Percentiles rank a stretch among this genome's conserved stretches.
phyloP scores from a whole-genome alignment of 2,888 invertebrate species.

The Hymenopus coronatus region DNA sequence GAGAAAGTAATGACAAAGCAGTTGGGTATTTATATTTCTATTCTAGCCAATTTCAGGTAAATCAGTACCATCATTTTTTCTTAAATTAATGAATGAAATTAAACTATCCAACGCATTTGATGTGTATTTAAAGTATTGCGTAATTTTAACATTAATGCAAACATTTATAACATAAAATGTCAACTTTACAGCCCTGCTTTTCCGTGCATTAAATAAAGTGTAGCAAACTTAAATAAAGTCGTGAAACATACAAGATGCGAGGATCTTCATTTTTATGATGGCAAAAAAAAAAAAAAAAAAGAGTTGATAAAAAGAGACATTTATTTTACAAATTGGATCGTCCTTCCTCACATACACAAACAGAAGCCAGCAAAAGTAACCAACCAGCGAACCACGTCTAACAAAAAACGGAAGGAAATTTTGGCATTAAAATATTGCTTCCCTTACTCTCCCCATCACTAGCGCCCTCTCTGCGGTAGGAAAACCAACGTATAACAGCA shows the following conservation, averaged over 20 bases:
- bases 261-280: neutral
- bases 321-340: constrained; percentile 21
- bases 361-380: neutral
- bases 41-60: too few species aligned
- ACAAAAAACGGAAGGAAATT: constrained; percentile 29
- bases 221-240: too few species aligned
- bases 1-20: too few species aligned
- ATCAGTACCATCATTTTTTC: too few species aligned
- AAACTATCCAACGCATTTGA: too few species aligned
- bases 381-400: constrained; percentile 13
- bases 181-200: neutral
- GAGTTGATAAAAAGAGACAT: too few species aligned
- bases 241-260: neutral
- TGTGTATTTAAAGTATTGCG: too few species aligned
- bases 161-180: neutral
- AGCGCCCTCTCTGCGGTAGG: neutral
- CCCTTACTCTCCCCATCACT: constrained; percentile 13
- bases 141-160: neutral
- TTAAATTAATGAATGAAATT: too few species aligned
- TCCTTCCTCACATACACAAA: neutral
- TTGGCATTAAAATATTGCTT: constrained; percentile 31
- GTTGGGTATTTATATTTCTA: too few species aligned
- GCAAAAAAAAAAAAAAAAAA: neutral
- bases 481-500: neutral
- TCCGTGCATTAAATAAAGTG: too few species aligned